Base-by-base conservation (phyloP, 2,113 vertebrate genomes). In the Pomatorhinus ruficollis region DNA sequence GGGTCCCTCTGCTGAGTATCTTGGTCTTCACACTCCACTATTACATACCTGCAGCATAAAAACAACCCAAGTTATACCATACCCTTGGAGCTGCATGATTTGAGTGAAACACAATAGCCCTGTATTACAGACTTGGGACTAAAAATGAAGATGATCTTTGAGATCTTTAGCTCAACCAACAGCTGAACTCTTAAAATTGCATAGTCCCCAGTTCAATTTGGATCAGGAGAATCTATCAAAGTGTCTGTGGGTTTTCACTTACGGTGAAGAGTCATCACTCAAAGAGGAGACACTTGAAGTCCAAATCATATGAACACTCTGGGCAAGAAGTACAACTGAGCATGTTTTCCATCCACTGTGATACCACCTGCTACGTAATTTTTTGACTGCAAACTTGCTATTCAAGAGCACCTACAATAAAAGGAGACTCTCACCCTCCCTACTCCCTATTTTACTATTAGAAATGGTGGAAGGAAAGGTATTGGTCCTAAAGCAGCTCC, bases 21-120 rank as follows among this genome's bases (percentile, higher is more conserved):
- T 97, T 99, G 99, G 87, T 99, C 99, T 97, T 99, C 99, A 93
- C 99, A 99, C 94, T 99, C 99, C 87, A 99, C 99, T 40, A 99
- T 99, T 76, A 99, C 99, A 70, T 99, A 99, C 99, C 99, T 99
- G 95, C 45, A 94, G 31, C 37, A 89, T 24, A 89, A 79, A 90
- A 89, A 22, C 22, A 93, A 68, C 2, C 0, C 4, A 50, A 22
- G 24, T 93, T 84, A 93, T 5, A 15, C 6, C 40, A 23, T 35
- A 27, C 12, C 30, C 10, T 13, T 21, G 14, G 6, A 56, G 30
- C 14, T 31, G 45, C 11, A 33, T 4, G n/a, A 47, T 35, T 74
- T 53, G 10, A 63, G 5, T 53, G 35, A 77, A 87, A 89, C 39
- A 66, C 13, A n/a, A 12, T 4, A 93, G 12, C 2, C 10, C 8